A percentile compares a stretch with the other conserved stretches of the same genome.
Evolutionary conservation across 2,888 invertebrate species (phyloP).

Genomic region (Emesis russula): DNA sequence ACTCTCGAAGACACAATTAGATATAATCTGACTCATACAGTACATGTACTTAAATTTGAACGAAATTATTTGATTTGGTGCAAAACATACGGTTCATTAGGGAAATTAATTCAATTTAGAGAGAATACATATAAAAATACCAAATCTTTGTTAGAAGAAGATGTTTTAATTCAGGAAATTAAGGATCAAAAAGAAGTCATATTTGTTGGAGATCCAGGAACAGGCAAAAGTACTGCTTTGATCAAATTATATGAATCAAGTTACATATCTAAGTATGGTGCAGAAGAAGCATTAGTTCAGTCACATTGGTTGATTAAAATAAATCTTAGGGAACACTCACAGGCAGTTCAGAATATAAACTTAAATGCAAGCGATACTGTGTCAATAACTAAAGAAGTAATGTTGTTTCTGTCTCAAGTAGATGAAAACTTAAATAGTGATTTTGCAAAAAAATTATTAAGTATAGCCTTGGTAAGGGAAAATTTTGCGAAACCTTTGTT

Average conservation of each 20-base stretch:
- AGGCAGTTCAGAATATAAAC: not conserved
- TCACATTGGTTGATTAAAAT: slow-evolving; percentile 29
- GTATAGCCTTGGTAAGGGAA: not conserved
- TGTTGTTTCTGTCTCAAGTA: not conserved
- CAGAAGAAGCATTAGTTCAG: not conserved
- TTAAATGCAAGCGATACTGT: not conserved
- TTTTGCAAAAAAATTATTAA: not conserved
- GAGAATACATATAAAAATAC: not conserved
- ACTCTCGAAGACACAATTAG: not conserved
- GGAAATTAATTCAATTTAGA: not conserved
- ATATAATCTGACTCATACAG: not conserved
- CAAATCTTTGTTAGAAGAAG: not conserved
- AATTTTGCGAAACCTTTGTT: not conserved
- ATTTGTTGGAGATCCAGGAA: slow-evolving; percentile 31
- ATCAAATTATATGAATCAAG: slow-evolving; percentile 11
- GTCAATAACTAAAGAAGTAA: not conserved
- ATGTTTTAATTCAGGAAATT: slow-evolving; percentile 13
- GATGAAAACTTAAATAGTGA: not conserved
- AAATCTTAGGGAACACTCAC: slow-evolving; percentile 20
- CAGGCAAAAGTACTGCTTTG: slow-evolving; percentile 32
- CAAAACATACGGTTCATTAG: slow-evolving; percentile 5
- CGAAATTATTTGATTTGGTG: slow-evolving; percentile 17
- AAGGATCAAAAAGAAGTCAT: slow-evolving; percentile 7
- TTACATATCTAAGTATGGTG: not conserved
- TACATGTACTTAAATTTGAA: slow-evolving; percentile 28